phyloP scores from a whole-genome alignment of 2,797 vertebrate genomes.

The Capromys pilorides region DNA sequence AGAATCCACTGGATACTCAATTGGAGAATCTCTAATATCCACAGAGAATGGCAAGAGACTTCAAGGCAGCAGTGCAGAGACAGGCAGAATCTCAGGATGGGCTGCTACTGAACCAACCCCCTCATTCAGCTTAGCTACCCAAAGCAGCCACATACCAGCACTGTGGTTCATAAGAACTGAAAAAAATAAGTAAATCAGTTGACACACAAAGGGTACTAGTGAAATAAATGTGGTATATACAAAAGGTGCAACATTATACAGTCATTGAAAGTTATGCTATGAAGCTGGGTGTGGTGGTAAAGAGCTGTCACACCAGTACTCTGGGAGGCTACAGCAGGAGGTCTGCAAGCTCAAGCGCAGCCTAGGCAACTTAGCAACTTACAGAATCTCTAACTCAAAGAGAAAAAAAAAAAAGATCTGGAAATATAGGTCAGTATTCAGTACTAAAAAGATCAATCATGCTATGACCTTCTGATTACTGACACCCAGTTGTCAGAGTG shows the following conservation, averaged over 20 bases:
- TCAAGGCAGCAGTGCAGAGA: not conserved
- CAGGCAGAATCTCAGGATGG: rapidly evolving
- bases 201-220: not conserved
- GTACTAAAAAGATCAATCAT: not conserved
- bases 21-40: not conserved
- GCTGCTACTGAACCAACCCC: not conserved
- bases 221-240: not conserved
- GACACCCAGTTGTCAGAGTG: not conserved
- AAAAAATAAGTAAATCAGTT: not conserved
- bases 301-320: not conserved
- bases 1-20: not conserved
- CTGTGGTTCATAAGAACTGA: not conserved
- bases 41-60: not conserved
- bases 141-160: not conserved
- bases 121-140: not conserved
- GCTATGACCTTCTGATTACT: not conserved
- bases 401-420: not conserved
- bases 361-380: not conserved
- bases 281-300: not conserved
- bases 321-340: not conserved
- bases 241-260: not conserved
- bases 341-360: not conserved
- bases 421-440: not conserved
- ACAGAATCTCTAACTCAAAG: not conserved
- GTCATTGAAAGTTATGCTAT: not conserved